Evolutionary conservation across 2,113 vertebrate species (phyloP), one percentile per base, ranked within the genome.

Genomic region (Uria aalge): DNA sequence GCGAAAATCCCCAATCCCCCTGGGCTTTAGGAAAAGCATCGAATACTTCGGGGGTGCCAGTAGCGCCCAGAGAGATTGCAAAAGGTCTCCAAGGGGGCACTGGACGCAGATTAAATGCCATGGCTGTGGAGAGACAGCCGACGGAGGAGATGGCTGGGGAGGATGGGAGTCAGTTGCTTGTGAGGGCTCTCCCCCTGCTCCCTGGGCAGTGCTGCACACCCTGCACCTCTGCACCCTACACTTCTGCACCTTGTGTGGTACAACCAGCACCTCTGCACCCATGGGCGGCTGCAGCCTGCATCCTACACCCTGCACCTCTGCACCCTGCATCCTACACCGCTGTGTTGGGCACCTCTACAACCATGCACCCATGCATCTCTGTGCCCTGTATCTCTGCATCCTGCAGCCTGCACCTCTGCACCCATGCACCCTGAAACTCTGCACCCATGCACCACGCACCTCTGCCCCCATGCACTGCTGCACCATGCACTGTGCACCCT

Each of bases 31-130:
- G 18, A 34, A 55, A n/a, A 72, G 23, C 66, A n/a, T 23, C 1
- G 1, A 34, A 23, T 30, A 5, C 34, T 47, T 9, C 8, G 29
- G 11, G n/a, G 11, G 6, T 32, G 4, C 38, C 53, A 16, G 20
- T 1, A 22, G 64, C 1, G 0, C n/a, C 45, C 23, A n/a, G 24
- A 8, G 66, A 63, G 9, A 19, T 10, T 22, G 6, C 29, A 29
- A n/a, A 15, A 56, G 57, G 30, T 40, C 56, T 30, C 50, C 6
- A 8, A 56, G 40, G 60, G 32, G 52, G 11, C 23, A 20, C 48
- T 16, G 57, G 66, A 34, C 29, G 9, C 24, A 24, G 29, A 3
- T 15, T 9, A 29, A 47, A 62, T 1, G 43, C 0, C 8, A 36
- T 43, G 26, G 26, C 55, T 13, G 2, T 9, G 45, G 45, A 11